Conservation (phyloP, 2,797 vertebrate genomes). For the Monodelphis domestica region DNA sequence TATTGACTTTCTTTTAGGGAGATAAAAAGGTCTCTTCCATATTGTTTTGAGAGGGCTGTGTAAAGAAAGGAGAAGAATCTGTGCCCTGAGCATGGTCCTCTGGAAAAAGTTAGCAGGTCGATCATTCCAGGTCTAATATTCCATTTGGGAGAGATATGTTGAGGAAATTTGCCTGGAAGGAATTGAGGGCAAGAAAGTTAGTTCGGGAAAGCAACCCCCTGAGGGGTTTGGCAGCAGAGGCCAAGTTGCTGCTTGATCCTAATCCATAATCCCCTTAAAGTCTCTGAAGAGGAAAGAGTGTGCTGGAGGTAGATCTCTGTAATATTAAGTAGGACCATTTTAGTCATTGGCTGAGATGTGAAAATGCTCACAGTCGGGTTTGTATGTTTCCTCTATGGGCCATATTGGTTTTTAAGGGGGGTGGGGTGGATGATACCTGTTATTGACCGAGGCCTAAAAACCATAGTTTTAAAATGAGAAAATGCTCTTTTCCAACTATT, state of each 20-base stretch:
- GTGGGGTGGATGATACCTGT: not conserved
- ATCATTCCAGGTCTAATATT: not conserved
- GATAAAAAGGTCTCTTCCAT: not conserved
- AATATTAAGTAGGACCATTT: not conserved
- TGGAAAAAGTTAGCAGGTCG: not conserved
- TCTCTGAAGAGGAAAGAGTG: not conserved
- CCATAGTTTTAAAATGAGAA: not conserved
- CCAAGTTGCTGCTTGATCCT: rapidly evolving
- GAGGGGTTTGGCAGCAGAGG: too few relatives aligned
- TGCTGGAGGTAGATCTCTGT: rapidly evolving
- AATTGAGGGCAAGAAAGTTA: not conserved
- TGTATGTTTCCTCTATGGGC: not conserved
- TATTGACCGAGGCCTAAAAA: not conserved
- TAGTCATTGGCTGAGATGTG: not conserved
- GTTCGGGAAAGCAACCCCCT: not conserved
- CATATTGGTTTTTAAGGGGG: not conserved
- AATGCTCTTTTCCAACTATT: not conserved
- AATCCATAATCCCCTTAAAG: rapidly evolving
- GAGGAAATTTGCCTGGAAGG: not conserved
- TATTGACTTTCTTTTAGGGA: not conserved
- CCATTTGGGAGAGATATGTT: not conserved
- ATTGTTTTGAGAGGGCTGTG: not conserved
- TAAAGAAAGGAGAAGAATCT: not conserved
- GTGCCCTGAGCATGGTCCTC: not conserved
- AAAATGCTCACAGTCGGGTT: too few relatives aligned